phyloP scores from a whole-genome alignment of 2,113 vertebrate species.

The Alligator sinensis region DNA sequence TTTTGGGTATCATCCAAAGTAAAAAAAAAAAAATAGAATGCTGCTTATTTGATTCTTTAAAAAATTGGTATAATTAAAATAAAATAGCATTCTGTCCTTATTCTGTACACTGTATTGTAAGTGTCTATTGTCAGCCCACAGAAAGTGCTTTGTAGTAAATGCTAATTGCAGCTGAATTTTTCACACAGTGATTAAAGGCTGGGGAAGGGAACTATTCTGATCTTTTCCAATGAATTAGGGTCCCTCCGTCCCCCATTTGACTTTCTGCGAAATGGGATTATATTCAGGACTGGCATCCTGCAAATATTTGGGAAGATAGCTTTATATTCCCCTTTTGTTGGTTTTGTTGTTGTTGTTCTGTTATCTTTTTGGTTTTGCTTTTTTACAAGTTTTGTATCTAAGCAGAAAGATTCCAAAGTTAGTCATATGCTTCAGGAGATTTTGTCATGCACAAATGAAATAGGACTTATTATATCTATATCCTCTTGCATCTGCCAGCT shows the following conservation, averaged over 20 bases:
- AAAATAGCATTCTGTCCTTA: not conserved
- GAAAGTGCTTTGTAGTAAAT: slow-evolving; percentile 50
- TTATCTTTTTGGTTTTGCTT: not conserved
- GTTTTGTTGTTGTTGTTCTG: too few relatives aligned
- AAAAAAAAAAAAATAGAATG: not conserved
- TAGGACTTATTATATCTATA: not conserved
- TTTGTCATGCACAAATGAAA: not conserved
- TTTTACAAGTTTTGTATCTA: slow-evolving; percentile 1
- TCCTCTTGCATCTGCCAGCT: not conserved
- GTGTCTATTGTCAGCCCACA: slow-evolving; percentile 45
- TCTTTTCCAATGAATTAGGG: slow-evolving; percentile 50
- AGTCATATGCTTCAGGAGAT: not conserved
- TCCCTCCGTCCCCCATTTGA: slow-evolving; percentile 28
- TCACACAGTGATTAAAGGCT: slow-evolving; percentile 14
- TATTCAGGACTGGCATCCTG: slow-evolving; percentile 30
- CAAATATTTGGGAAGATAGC: slow-evolving; percentile 36
- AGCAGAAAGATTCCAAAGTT: slow-evolving; percentile 5
- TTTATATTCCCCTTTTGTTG: slow-evolving; percentile 43
- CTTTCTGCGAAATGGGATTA: slow-evolving; percentile 31
- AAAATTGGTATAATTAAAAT: not conserved
- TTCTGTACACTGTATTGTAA: slow-evolving; percentile 30
- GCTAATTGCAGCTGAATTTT: slow-evolving; percentile 32
- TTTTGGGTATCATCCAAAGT: too few relatives aligned
- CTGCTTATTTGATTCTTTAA: not conserved
- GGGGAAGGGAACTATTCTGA: slow-evolving; percentile 23